phyloP scores from a whole-genome alignment of 2,888 invertebrate genomes.

The Dasypogon diadema region DNA sequence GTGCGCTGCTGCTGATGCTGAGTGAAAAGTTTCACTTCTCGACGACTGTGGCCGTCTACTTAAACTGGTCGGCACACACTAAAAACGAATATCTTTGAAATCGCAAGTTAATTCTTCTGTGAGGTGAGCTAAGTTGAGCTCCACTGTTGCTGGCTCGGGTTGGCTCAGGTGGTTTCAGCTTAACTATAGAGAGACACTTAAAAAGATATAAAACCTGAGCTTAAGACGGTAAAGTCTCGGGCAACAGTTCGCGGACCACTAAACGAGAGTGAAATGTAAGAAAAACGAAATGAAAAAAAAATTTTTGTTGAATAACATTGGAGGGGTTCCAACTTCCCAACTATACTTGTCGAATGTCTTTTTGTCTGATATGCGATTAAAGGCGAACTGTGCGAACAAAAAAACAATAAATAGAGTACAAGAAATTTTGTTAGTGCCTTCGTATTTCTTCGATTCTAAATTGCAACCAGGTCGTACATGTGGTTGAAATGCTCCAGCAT shows the following conservation, averaged over 20 bases:
- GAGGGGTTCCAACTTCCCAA: slow-evolving; percentile 23
- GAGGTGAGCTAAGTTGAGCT: background rate
- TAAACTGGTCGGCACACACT: slow-evolving; percentile 70
- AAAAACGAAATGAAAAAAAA: slow-evolving; percentile 29
- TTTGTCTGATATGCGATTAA: slow-evolving; percentile 27
- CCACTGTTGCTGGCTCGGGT: slow-evolving; percentile 20
- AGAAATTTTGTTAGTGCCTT: slow-evolving; percentile 22
- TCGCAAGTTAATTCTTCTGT: slow-evolving; percentile 59
- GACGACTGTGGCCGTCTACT: slow-evolving; percentile 67
- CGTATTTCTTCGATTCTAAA: slow-evolving; percentile 10
- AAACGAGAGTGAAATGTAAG: slow-evolving; percentile 50
- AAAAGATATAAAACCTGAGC: slow-evolving; percentile 36
- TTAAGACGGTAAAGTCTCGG: slow-evolving; percentile 33
- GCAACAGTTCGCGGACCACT: slow-evolving; percentile 39
- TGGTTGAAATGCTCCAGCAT: background rate
- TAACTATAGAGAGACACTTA: slow-evolving; percentile 24
- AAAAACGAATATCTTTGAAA: slow-evolving; percentile 65
- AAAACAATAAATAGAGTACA: background rate
- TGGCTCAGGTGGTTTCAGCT: slow-evolving; percentile 6
- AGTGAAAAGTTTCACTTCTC: slow-evolving; percentile 52
- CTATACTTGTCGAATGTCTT: slow-evolving; percentile 30
- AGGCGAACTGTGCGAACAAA: slow-evolving; percentile 20
- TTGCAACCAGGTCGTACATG: background rate
- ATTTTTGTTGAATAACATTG: slow-evolving; percentile 45
- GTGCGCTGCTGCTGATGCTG: slow-evolving; percentile 40